Evolutionary conservation across 2,888 invertebrate species (phyloP).

Genomic region (Arge pagana): DNA sequence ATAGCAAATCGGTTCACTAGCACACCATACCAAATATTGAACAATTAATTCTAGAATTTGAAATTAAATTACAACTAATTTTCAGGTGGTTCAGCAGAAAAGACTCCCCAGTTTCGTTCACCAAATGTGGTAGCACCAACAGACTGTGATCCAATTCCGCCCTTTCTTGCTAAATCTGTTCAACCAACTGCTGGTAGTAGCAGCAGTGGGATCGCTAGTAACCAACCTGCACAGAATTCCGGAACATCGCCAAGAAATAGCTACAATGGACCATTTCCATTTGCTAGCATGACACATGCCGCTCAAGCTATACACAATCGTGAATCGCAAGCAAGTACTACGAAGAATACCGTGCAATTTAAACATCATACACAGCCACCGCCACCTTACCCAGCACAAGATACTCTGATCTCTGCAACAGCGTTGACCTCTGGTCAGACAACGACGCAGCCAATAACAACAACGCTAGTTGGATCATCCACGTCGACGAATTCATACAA

Average conservation of each 20-base stretch:
- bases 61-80: conserved; percentile 8
- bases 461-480: conserved; percentile 44
- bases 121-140: conserved; percentile 89
- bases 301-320: conserved; percentile 82
- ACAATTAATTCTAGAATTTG: too few relatives aligned
- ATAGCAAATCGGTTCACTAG: neutral
- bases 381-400: conserved; percentile 58
- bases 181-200: conserved; percentile 44
- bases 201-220: conserved; percentile 40
- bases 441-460: conserved; percentile 43
- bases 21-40: neutral
- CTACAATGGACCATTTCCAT: conserved; percentile 75
- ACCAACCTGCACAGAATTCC: conserved; percentile 51
- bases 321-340: conserved; percentile 55
- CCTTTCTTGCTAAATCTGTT: conserved; percentile 50
- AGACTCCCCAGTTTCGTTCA: conserved; percentile 68
- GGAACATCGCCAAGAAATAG: conserved; percentile 54
- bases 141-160: conserved; percentile 69
- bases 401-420: conserved; percentile 51
- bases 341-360: conserved; percentile 44
- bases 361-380: conserved; percentile 56
- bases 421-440: conserved; percentile 47
- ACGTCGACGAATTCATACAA: conserved; percentile 49
- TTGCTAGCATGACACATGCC: conserved; percentile 89
- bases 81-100: conserved; percentile 50